Base-by-base conservation (phyloP, 1,140 invertebrate species). In the Wiebesia pumilae region DNA sequence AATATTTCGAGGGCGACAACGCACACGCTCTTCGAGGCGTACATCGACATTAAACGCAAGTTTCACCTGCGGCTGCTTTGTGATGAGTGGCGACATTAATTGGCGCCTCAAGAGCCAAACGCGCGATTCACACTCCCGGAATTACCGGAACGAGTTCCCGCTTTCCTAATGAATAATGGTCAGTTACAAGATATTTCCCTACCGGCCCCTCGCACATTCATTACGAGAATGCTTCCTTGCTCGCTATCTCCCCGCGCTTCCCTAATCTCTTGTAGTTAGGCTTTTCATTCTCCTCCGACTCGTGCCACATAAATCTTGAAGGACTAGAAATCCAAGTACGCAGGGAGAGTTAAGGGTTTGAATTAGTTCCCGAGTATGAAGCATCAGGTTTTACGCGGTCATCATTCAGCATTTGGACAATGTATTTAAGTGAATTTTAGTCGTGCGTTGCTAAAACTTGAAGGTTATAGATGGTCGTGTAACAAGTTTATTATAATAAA, bases 141-240 rank as follows among this genome's bases (percentile, higher is more conserved):
- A 65, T 65, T 62, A 47, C 51, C 80, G 80, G 58, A 40, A 35
- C 24, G 79, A 43, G 80, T 82, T 82, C 79, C 79, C 38, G 38
- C 62, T 82, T 67, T 38, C 80, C 69, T 69, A 69, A 82, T 82
- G 80, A 82, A 38, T 82, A 82, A 82, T 69, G 58, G 58, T 35
- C 79, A 21, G 33, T 51, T 3, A 38, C 3, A 54, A 54, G 51
- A 54, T 19, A 54, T 54, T 54, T 54, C 51, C 51, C 51, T 54
- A 9, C 51, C 51, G 9, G 19, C 9, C 19, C 51, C 51, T 21
- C 51, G 51, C 51, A 21, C 51, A 54, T 54, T 54, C 51, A 21
- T 54, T 54, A 54, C 51, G 19, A 6, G 51, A 16, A 47, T 14
- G 43, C 43, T n/a, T n/a, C 43, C 43, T 47, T 47, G 43, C 43